These are phyloP conservation scores for Archips xylosteana DNA, from an alignment of 2,888 invertebrate genomes.

Conservation along the genomic window DNA sequence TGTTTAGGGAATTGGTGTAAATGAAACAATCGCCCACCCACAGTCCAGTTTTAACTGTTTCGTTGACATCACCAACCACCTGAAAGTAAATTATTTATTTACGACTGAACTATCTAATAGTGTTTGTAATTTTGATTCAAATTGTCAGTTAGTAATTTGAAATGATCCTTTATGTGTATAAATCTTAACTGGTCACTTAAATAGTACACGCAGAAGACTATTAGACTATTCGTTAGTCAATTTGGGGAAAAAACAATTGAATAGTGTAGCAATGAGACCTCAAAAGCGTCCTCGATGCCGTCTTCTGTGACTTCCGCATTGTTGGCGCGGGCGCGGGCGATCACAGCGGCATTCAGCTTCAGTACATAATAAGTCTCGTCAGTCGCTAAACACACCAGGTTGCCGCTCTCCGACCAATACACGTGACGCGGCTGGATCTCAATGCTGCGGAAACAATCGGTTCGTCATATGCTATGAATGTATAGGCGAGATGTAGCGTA, in stretches of 20 bases:
- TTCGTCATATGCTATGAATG: background rate
- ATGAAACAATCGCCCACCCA: constrained; percentile 99
- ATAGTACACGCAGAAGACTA: background rate
- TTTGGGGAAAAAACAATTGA: background rate
- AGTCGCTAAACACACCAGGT: constrained; percentile 96
- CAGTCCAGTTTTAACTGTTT: constrained; percentile 96
- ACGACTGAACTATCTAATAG: too few relatives aligned
- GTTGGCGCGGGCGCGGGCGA: constrained; percentile 91
- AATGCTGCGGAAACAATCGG: constrained; percentile 86
- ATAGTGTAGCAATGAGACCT: constrained; percentile 82
- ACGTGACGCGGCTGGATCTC: constrained; percentile 97
- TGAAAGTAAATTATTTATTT: constrained; percentile 55
- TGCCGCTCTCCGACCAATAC: constrained; percentile 98
- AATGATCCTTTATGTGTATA: background rate
- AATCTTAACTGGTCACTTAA: background rate
- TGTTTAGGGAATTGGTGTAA: constrained; percentile 98
- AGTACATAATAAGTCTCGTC: constrained; percentile 98
- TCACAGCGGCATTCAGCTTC: constrained; percentile 93
- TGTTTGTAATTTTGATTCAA: too few relatives aligned
- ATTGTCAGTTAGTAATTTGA: too few relatives aligned
- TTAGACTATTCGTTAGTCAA: background rate
- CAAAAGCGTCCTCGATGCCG: constrained; percentile 98
- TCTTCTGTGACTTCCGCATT: constrained; percentile 94
- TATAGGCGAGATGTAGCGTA: background rate
- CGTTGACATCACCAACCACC: constrained; percentile 95